Conservation (phyloP, 2,888 invertebrate genomes). For the Eilema sororculum region DNA sequence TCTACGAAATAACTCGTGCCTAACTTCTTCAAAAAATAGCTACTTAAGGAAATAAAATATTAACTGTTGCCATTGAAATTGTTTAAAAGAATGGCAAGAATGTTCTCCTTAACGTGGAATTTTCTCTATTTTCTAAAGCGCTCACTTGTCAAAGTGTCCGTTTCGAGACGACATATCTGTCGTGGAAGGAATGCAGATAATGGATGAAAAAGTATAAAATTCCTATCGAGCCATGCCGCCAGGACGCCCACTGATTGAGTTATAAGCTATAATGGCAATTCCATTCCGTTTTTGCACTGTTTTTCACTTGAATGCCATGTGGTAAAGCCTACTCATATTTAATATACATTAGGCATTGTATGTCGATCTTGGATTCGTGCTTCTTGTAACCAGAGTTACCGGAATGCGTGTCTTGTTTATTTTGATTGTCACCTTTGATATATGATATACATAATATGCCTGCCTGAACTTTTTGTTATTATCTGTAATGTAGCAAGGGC, state of each 20-base stretch:
- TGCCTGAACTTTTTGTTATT: constrained; percentile 71
- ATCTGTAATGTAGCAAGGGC: constrained; percentile 65
- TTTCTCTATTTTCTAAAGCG: constrained; percentile 68
- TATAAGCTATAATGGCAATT: constrained; percentile 85
- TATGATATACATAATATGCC: constrained; percentile 56
- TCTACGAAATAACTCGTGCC: background rate
- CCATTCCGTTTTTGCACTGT: constrained; percentile 82
- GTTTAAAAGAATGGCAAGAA: constrained; percentile 64
- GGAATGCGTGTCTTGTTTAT: constrained; percentile 82
- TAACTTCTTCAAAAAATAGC: background rate
- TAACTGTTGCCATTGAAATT: constrained; percentile 41
- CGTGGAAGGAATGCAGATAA: constrained; percentile 72
- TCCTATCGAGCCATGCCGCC: constrained; percentile 68
- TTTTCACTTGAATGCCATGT: constrained; percentile 80
- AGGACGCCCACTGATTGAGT: constrained; percentile 79
- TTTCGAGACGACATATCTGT: constrained; percentile 69
- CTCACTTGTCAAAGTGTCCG: constrained; percentile 61
- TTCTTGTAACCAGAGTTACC: constrained; percentile 68
- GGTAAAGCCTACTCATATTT: constrained; percentile 73
- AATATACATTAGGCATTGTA: constrained; percentile 79
- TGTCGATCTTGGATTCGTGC: constrained; percentile 73
- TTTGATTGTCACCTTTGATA: constrained; percentile 84
- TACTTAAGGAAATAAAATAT: constrained; percentile 17
- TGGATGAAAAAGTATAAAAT: constrained; percentile 83
- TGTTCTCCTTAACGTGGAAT: constrained; percentile 67